Conservation (phyloP, 2,888 invertebrate genomes). For the Fissipunctia ypsillon region DNA sequence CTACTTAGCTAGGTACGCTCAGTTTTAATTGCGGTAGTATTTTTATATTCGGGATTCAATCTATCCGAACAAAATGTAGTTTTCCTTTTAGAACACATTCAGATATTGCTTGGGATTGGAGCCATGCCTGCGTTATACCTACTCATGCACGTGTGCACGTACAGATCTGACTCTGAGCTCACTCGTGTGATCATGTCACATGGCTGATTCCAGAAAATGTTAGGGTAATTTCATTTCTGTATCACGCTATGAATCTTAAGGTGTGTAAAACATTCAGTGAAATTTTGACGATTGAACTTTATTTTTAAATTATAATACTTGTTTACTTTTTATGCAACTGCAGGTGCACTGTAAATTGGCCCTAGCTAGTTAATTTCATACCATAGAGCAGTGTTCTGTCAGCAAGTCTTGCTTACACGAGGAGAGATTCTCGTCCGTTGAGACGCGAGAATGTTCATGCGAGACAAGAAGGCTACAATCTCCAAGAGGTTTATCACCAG, state of each 20-base stretch:
- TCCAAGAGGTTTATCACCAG: not conserved
- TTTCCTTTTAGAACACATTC: constrained; percentile 31
- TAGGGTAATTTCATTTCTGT: constrained; percentile 35
- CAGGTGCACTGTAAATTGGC: not conserved
- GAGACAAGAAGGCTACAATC: not conserved
- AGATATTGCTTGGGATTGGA: constrained; percentile 21
- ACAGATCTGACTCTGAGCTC: constrained; percentile 25
- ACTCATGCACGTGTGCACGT: constrained; percentile 38
- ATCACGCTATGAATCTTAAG: constrained; percentile 30
- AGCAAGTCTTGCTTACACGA: not conserved
- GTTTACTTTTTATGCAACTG: not conserved
- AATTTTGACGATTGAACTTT: not conserved
- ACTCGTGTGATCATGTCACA: constrained; percentile 36
- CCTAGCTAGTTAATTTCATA: not conserved
- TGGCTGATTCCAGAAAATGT: constrained; percentile 40
- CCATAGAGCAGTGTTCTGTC: not conserved
- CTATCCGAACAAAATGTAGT: constrained; percentile 12
- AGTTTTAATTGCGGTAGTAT: not conserved
- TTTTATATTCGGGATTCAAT: not conserved
- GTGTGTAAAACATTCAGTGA: not conserved
- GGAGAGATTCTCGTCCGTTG: not conserved
- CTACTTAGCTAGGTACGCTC: not conserved
- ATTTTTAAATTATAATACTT: not conserved
- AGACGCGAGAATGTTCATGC: not conserved
- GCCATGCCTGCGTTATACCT: constrained; percentile 21